Evolutionary conservation across 2,888 invertebrate species (phyloP).

Genomic region (Cecidostiba fungosa): DNA sequence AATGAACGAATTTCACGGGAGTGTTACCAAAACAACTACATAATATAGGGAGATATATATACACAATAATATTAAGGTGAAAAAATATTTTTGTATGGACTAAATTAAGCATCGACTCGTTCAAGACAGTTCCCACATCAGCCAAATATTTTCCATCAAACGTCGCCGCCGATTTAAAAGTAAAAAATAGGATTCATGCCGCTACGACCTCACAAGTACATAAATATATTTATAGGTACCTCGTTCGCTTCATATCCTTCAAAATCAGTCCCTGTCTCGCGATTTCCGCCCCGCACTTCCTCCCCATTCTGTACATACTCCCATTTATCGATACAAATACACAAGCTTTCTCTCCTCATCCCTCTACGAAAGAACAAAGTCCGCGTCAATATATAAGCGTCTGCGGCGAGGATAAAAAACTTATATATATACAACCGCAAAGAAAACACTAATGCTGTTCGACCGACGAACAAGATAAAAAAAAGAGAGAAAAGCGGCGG

Average conservation of each 20-base stretch:
- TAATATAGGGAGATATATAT: no score
- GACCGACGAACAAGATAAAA: neutral
- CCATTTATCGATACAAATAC: neutral
- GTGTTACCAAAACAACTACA: no score
- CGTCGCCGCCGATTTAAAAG: neutral
- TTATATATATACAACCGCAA: neutral
- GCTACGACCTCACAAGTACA: slow-evolving; percentile 60
- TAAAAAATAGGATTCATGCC: slow-evolving; percentile 62
- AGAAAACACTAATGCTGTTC: neutral
- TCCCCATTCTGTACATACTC: neutral
- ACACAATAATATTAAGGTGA: no score
- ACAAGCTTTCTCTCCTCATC: neutral
- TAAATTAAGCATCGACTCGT: no score
- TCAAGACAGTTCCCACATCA: neutral
- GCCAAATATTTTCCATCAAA: neutral
- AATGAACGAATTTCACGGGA: no score
- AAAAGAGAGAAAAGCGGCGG: slow-evolving; percentile 39
- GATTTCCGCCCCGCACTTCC: slow-evolving; percentile 43
- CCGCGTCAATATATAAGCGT: neutral
- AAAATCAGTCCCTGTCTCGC: neutral
- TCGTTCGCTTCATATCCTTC: neutral
- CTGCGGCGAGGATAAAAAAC: slow-evolving; percentile 9
- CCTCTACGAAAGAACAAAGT: slow-evolving; percentile 28
- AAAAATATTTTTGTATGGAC: no score
- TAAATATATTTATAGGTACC: neutral